Conservation (phyloP, 1,140 invertebrate genomes). For the Arctopsyche grandis region DNA sequence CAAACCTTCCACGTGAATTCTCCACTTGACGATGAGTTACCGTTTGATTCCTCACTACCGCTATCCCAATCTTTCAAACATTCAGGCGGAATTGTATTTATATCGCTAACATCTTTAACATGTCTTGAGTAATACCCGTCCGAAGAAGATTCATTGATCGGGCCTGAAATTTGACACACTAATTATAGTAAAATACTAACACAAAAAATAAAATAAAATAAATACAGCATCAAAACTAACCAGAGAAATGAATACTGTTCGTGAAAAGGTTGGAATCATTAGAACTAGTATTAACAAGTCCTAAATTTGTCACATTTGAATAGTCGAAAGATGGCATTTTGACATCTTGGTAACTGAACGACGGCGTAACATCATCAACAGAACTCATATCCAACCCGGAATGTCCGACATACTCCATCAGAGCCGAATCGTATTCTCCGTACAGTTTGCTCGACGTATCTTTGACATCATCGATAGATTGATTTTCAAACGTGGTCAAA, state of each 20-base stretch:
- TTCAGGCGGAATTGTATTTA: slow-evolving; percentile 54
- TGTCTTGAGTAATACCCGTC: background rate
- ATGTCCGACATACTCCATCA: slow-evolving; percentile 58
- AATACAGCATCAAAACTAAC: slow-evolving; percentile 54
- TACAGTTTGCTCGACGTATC: slow-evolving; percentile 58
- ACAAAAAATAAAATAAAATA: background rate
- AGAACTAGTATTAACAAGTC: slow-evolving; percentile 51
- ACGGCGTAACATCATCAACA: background rate
- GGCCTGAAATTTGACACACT: slow-evolving; percentile 14
- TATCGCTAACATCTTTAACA: slow-evolving; percentile 28
- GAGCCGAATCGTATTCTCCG: slow-evolving; percentile 60
- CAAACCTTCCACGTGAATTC: slow-evolving; percentile 82
- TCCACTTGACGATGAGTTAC: slow-evolving; percentile 72
- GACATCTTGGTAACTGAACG: slow-evolving; percentile 56
- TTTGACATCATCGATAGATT: slow-evolving; percentile 50
- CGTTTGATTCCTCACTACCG: slow-evolving; percentile 66
- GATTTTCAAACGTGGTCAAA: slow-evolving; percentile 54
- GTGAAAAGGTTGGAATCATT: slow-evolving; percentile 56
- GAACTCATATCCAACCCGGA: slow-evolving; percentile 50
- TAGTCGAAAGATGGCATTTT: slow-evolving; percentile 46
- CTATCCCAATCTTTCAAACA: slow-evolving; percentile 69
- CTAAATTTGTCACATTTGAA: background rate
- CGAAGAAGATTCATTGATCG: background rate
- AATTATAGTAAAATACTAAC: too few relatives aligned
- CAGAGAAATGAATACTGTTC: slow-evolving; percentile 63